Evolutionary conservation across 1,140 invertebrate species (phyloP).

Genomic region (Rhynchophorus ferrugineus): DNA sequence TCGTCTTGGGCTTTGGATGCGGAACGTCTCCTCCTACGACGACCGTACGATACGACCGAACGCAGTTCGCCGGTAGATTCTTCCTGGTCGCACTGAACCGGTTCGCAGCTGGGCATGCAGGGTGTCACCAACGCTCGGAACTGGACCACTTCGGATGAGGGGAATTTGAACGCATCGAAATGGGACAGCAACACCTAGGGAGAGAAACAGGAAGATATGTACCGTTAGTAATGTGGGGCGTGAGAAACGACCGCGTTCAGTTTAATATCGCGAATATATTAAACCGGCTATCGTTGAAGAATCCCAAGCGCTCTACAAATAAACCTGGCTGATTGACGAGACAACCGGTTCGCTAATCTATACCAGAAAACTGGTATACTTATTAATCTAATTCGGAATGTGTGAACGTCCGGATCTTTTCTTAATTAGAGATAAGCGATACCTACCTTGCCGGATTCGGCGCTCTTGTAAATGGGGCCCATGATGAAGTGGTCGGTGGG

Average conservation of each 20-base stretch:
- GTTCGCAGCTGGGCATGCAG: conserved; percentile 85
- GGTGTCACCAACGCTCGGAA: conserved; percentile 90
- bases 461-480: conserved; percentile 79
- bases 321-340: too few species aligned
- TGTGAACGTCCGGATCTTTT: too few species aligned
- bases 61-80: conserved; percentile 72
- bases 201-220: too few species aligned
- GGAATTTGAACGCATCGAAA: conserved; percentile 95
- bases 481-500: conserved; percentile 89
- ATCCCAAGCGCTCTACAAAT: too few species aligned
- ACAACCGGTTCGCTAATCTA: too few species aligned
- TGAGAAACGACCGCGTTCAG: too few species aligned
- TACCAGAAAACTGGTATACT: too few species aligned
- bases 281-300: too few species aligned
- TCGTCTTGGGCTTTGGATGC: conserved; percentile 51
- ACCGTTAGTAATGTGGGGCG: too few species aligned
- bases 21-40: conserved; percentile 56
- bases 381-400: too few species aligned
- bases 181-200: conserved; percentile 77
- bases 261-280: too few species aligned
- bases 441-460: conserved; percentile 61
- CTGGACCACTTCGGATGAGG: conserved; percentile 88
- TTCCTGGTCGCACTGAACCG: conserved; percentile 75
- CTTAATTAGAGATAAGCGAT: too few species aligned
- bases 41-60: conserved; percentile 73